These are phyloP conservation scores for Lamellibrachia luymesi DNA, from an alignment of 1,140 invertebrate species.

Conservation along the genomic window DNA sequence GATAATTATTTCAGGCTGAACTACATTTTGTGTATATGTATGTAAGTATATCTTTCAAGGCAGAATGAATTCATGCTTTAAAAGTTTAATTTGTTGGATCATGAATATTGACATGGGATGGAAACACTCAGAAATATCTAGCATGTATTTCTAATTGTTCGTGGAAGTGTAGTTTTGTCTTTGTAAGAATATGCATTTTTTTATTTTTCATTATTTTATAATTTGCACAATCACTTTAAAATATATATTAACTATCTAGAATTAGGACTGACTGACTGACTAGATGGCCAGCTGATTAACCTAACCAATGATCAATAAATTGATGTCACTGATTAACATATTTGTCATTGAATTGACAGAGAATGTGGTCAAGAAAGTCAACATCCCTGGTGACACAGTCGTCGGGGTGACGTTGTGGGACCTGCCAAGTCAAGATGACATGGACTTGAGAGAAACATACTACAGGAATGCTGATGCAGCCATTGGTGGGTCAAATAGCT, in stretches of 20 bases:
- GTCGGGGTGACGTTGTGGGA: constrained; percentile 48
- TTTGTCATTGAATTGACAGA: constrained; percentile 33
- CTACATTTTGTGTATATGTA: background rate
- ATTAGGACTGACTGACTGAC: no score
- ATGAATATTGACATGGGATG: background rate
- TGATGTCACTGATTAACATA: background rate
- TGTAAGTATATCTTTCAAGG: background rate
- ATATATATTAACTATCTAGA: background rate
- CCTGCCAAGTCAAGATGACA: constrained; percentile 46
- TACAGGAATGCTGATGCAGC: constrained; percentile 49
- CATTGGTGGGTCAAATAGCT: constrained; percentile 38
- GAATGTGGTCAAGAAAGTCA: constrained; percentile 45
- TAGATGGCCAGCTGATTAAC: background rate
- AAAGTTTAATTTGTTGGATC: no score
- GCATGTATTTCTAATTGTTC: no score
- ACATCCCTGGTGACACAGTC: constrained; percentile 43
- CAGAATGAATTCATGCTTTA: no score
- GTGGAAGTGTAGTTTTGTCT: no score
- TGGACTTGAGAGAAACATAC: constrained; percentile 45
- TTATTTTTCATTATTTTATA: background rate
- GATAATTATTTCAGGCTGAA: background rate
- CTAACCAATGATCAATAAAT: background rate
- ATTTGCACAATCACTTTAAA: background rate
- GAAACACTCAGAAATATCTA: no score
- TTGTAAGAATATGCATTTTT: background rate